Conservation (phyloP, 2,888 invertebrate species). For the Serripes groenlandicus region DNA sequence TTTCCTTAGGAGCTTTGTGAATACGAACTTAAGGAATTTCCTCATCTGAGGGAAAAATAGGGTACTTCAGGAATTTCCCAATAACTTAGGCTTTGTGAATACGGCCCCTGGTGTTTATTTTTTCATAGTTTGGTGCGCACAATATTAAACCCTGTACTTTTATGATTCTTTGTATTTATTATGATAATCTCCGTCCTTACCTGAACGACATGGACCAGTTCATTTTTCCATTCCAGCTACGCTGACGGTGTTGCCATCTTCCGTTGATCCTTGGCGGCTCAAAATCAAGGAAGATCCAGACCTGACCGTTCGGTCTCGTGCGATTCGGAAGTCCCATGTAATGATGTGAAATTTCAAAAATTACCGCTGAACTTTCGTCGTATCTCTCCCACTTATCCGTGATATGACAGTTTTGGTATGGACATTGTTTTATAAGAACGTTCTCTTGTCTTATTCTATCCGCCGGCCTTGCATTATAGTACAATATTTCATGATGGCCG, state of each 20-base stretch:
- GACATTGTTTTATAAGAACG: not conserved
- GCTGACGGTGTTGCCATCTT: not conserved
- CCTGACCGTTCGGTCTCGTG: not conserved
- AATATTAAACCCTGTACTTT: too few species aligned
- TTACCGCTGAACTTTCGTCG: slow-evolving; percentile 6
- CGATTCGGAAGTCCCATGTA: not conserved
- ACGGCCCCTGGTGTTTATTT: too few species aligned
- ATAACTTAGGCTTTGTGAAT: too few species aligned
- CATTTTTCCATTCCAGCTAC: slow-evolving; percentile 5
- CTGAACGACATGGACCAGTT: slow-evolving; percentile 19
- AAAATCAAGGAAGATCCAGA: slow-evolving; percentile 2
- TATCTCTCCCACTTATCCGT: not conserved
- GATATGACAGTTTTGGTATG: not conserved
- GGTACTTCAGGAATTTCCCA: too few species aligned
- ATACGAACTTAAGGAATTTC: too few species aligned
- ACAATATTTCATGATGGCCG: not conserved
- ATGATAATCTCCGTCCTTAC: too few species aligned
- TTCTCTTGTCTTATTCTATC: not conserved
- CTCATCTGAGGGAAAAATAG: too few species aligned
- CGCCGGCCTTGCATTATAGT: not conserved
- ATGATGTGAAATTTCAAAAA: slow-evolving; percentile 4
- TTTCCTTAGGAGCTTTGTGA: too few species aligned
- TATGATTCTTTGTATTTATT: too few species aligned
- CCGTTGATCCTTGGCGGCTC: not conserved
- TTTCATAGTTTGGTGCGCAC: too few species aligned